These are phyloP conservation scores for Pseudois nayaur DNA, from an alignment of 2,113 vertebrate genomes.

Conservation along the genomic window DNA sequence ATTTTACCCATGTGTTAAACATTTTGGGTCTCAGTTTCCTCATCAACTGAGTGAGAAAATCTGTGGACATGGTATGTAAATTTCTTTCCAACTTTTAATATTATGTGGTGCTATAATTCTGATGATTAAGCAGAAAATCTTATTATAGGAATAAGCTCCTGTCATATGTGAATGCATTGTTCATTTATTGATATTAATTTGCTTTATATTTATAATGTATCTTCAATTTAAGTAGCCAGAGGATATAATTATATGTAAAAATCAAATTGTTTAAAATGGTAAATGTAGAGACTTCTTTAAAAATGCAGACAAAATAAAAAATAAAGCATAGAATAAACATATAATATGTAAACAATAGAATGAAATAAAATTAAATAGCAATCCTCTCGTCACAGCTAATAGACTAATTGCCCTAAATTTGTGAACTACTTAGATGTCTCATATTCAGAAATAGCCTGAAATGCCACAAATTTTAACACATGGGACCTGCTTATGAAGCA, in stretches of 20 bases:
- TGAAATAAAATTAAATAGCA: not conserved
- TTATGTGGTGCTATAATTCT: not conserved
- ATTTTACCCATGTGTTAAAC: not conserved
- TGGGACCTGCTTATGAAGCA: constrained; percentile 35
- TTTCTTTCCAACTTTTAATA: not conserved
- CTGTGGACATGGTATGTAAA: not conserved
- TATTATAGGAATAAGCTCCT: not conserved
- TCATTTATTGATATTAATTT: constrained; percentile 6
- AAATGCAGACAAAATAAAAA: constrained; percentile 32
- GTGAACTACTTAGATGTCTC: not conserved
- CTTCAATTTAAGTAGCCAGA: not conserved
- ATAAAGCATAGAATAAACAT: not conserved
- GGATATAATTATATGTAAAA: constrained; percentile 16
- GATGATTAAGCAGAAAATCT: not conserved
- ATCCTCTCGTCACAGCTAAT: not conserved
- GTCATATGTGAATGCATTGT: not conserved
- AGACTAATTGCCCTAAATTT: not conserved
- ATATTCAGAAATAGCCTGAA: not conserved
- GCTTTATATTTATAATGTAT: not conserved
- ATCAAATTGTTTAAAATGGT: not conserved
- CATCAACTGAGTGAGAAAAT: not conserved
- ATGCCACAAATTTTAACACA: constrained; percentile 34
- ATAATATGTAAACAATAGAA: constrained; percentile 1
- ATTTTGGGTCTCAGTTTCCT: not conserved
- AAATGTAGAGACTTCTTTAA: not conserved